Percentiles rank a stretch among this genome's conserved stretches.
phyloP scores from a whole-genome alignment of 2,888 invertebrate species.

The Melipona bicolor region DNA sequence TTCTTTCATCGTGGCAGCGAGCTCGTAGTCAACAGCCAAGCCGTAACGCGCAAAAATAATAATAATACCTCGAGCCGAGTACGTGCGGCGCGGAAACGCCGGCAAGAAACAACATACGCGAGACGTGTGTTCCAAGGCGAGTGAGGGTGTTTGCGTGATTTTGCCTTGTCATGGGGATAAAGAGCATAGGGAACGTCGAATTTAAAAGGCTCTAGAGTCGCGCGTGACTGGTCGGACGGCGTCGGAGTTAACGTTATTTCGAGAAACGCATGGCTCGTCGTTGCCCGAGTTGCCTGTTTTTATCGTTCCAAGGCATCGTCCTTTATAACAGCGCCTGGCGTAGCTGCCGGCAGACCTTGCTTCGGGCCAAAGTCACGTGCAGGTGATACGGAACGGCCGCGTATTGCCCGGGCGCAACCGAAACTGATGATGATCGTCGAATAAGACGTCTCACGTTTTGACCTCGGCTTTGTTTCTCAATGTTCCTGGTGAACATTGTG shows the following conservation, averaged over 20 bases:
- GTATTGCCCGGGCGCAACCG: constrained; percentile 16
- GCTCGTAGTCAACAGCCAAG: not conserved
- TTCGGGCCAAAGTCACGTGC: constrained; percentile 56
- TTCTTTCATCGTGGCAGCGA: not conserved
- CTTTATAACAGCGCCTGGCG: constrained; percentile 32
- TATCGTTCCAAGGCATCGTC: constrained; percentile 54
- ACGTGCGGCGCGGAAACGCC: not conserved
- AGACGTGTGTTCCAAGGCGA: constrained; percentile 2
- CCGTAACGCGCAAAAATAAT: not conserved
- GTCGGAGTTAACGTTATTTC: constrained; percentile 68
- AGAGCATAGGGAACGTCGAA: constrained; percentile 48
- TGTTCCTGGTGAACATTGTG: constrained; percentile 1
- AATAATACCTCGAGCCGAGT: not conserved
- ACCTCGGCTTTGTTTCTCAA: constrained; percentile 27
- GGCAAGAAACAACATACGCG: not conserved
- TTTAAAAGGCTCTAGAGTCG: constrained; percentile 47
- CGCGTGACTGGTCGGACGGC: constrained; percentile 59
- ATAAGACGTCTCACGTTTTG: constrained; percentile 6
- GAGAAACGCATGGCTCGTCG: constrained; percentile 30
- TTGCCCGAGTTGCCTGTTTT: constrained; percentile 39
- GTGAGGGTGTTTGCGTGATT: constrained; percentile 49
- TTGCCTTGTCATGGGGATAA: constrained; percentile 17
- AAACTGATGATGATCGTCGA: constrained; percentile 44
- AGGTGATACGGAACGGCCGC: constrained; percentile 35
- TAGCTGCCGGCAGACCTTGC: constrained; percentile 11